phyloP scores from a whole-genome alignment of 1,140 invertebrate genomes.

The Hermetia illucens region DNA sequence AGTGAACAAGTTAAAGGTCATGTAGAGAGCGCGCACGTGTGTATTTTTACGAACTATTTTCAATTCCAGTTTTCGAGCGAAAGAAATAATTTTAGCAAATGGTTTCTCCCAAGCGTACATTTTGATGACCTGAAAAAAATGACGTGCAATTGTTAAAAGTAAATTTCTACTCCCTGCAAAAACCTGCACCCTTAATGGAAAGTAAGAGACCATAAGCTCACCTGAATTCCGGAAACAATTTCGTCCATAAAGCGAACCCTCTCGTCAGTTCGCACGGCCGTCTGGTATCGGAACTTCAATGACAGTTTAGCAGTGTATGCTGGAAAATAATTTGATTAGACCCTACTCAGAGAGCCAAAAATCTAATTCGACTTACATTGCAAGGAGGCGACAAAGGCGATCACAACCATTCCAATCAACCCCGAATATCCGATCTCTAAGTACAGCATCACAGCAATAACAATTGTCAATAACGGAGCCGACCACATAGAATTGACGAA shows the following conservation, averaged over 20 bases:
- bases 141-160: too few species aligned
- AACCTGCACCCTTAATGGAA: not conserved
- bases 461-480: too few species aligned
- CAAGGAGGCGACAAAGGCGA: too few species aligned
- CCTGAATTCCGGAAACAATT: constrained; percentile 53
- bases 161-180: too few species aligned
- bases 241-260: constrained; percentile 68
- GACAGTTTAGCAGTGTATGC: constrained; percentile 51
- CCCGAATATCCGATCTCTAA: too few species aligned
- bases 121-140: constrained; percentile 57
- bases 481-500: too few species aligned
- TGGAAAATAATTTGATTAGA: too few species aligned
- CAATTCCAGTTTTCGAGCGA: constrained; percentile 44
- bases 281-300: constrained; percentile 50
- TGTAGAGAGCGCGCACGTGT: constrained; percentile 53
- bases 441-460: too few species aligned
- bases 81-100: constrained; percentile 44
- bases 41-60: constrained; percentile 45
- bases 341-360: too few species aligned
- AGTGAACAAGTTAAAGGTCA: constrained; percentile 55
- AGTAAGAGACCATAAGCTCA: constrained; percentile 27
- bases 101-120: constrained; percentile 83
- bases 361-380: constrained; percentile 6
- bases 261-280: constrained; percentile 49
- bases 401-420: too few species aligned